Base-by-base conservation (phyloP, 2,113 vertebrate genomes). In the Aegithalos caudatus region DNA sequence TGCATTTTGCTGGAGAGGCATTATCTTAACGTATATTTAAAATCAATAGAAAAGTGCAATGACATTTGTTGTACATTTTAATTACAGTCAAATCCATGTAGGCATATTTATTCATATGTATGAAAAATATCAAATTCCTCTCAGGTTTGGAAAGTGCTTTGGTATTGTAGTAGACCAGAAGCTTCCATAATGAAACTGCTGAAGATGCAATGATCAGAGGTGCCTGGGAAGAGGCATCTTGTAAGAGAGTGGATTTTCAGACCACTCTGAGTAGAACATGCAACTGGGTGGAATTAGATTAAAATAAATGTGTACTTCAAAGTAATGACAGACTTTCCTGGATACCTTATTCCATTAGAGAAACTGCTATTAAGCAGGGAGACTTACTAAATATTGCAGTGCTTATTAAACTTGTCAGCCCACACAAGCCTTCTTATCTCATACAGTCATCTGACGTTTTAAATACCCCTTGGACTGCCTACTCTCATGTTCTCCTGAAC, bases 401-500 rank as follows among this genome's bases (percentile, higher is more conserved):
- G 54, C 57, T 90, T 93, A 85, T 80, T 94, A 91, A 88, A 93
- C 66, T 53, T 80, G 48, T 53, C 81, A 93, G 22, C 84, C 87
- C 70, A 94, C 92, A 57, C 81, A 85, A 78, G 20, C 7, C 31
- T 81, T 51, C 53, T 90, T 92, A 70, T 85, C 48, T 93, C 71
- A 73, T 73, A 33, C 17, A 93, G 31, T 91, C 88, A 90, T 92
- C 74, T 88, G 47, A 72, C 9, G 8, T 72, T 90, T 93, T 93
- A 87, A 92, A 93, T 93, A 90, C 66, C n/a, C 24, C 62, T 88
- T 67, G 58, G 44, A 54, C 54, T 88, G 67, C 82, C 85, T 93
- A 72, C 78, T 93, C 5, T 45, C 15, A n/a, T 23, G 11, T 80
- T 94, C 85, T 82, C 57, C 10, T 69, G 40, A 57, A 70, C n/a